Conservation (phyloP, 64 coral and sea anemone genomes). For the Hydrozoanthus tunicans region DNA sequence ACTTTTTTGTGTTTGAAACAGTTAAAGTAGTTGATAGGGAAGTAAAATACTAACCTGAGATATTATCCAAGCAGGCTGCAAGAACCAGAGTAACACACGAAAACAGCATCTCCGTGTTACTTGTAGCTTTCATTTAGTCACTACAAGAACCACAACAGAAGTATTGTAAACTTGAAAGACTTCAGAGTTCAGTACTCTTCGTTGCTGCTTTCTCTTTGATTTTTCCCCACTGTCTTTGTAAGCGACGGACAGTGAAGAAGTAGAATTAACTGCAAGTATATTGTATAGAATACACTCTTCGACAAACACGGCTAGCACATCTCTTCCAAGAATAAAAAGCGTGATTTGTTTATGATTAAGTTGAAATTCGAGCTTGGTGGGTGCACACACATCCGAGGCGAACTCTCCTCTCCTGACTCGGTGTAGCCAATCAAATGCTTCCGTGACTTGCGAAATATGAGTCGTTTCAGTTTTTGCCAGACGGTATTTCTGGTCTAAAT, state of each 20-base stretch:
- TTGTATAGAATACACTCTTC: too few relatives aligned
- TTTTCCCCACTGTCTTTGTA: not conserved
- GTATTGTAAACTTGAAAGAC: not conserved
- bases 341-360: conserved; percentile 12
- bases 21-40: not conserved
- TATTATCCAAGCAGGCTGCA: not conserved
- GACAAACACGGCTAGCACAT: too few relatives aligned
- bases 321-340: not conserved
- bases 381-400: not conserved
- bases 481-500: too few relatives aligned
- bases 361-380: conserved; percentile 5
- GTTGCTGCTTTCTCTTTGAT: not conserved
- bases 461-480: too few relatives aligned
- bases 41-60: conserved; percentile 1
- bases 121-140: not conserved
- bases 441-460: not conserved
- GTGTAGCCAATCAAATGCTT: conserved; percentile 19
- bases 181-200: not conserved
- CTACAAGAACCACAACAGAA: not conserved
- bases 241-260: not conserved
- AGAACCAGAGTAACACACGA: not conserved
- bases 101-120: not conserved
- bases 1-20: not conserved
- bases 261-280: too few relatives aligned
- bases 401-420: conserved; percentile 18